Evolutionary conservation across 2,888 invertebrate species (phyloP), one percentile per base, ranked within the genome.

Genomic region (Hydriomena furcata): DNA sequence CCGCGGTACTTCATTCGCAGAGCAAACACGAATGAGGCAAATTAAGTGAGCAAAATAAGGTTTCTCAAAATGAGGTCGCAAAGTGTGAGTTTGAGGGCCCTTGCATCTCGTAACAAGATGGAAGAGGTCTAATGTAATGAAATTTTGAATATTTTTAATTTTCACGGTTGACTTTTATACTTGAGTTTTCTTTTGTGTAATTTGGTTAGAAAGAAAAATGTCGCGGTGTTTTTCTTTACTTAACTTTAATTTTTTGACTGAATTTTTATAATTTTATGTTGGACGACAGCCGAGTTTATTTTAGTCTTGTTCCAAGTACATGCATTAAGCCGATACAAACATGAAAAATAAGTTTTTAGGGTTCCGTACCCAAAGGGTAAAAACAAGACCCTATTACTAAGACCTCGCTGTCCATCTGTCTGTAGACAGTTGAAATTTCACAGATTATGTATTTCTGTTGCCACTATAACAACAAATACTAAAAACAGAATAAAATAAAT

Each of bases 31-130:
- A 82, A 84, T 82, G 72, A 80, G 73, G 77, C 73, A 84, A 90
- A 90, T 89, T 86, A 88, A 88, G 87, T 86, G 89, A 82, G 67
- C 79, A 81, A 82, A 87, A 85, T 82, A 84, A 84, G 79, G 79
- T 79, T 71, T 69, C 68, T 62, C 72, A 66, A 79, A 89, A 87
- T 84, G 84, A 79, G 87, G 86, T 82, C 82, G 79, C 76, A 72
- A 71, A 80, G 80, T 74, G 77, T 68, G 76, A 52, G 41, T 72
- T 66, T 65, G 68, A 76, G 79, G 61, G 71, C 65, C 58, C 77
- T 76, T 75, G 76, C 73, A 73, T 73, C 72, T 76, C 69, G 69
- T 76, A 76, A 74, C 46, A 76, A 73, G 62, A 73, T 67, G 63
- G 61, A 63, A 17, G 55, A 59, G 63, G 71, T 64, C 77, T 73